These are phyloP conservation scores for Melanophora roralis DNA, from an alignment of 2,888 invertebrate genomes.

Conservation along the genomic window DNA sequence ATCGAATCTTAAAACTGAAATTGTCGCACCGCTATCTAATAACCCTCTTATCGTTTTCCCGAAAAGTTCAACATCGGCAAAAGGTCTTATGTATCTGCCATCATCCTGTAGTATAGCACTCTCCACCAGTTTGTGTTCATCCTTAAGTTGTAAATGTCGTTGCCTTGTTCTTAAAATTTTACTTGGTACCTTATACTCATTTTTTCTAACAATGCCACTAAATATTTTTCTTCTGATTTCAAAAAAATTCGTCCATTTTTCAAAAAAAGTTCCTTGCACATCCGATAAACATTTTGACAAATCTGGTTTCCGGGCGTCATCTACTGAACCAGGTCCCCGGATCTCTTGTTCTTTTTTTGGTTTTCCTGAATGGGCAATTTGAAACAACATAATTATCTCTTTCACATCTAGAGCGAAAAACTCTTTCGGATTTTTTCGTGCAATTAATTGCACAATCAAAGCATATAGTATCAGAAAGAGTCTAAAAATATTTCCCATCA, in stretches of 20 bases:
- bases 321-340: background rate
- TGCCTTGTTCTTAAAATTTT: background rate
- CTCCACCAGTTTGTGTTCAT: background rate
- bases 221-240: background rate
- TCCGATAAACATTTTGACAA: background rate
- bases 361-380: background rate
- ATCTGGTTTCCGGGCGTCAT: background rate
- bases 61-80: background rate
- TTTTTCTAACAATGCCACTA: no score
- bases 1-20: background rate
- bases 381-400: slow-evolving; percentile 10
- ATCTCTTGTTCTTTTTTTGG: background rate
- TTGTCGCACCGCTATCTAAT: background rate
- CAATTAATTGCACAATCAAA: slow-evolving; percentile 18
- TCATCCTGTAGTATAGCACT: background rate
- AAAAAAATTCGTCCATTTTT: background rate
- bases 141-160: slow-evolving; percentile 4
- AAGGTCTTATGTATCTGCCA: background rate
- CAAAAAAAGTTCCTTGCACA: background rate
- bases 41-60: background rate
- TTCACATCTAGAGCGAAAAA: slow-evolving; percentile 3
- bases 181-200: background rate
- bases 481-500: background rate
- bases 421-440: background rate
- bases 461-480: background rate